Base-by-base conservation (phyloP, 2,888 invertebrate species). In the Agriopis marginaria region DNA sequence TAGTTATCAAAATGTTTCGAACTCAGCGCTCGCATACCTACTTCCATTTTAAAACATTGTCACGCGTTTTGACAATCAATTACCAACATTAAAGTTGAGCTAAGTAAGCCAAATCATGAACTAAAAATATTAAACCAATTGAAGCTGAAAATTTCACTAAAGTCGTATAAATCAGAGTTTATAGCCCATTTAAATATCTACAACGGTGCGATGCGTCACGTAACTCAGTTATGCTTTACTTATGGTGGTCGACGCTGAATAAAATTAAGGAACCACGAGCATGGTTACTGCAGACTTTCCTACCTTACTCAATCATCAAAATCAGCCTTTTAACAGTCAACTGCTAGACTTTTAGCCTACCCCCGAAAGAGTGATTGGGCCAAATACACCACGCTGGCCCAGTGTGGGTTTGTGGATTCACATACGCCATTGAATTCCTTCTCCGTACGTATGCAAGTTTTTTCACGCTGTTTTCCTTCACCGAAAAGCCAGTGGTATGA, bases 121-220 rank as follows among this genome's bases (percentile, higher is more conserved):
- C 76, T 82, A 68, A 79, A 77, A 80, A 80, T 69, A 69, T 83
- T 80, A 82, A 79, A 59, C 66, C 75, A 79, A 79, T 81, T 72
- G 80, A 77, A 77, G 81, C 78, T 79, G 71, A 75, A 86, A 85
- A 82, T 84, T 75, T 80, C 79, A 83, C 82, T 76, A 75, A 84
- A 84, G 78, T 83, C 80, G 54, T 73, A 88, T 88, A 88, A 87
- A 88, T 89, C 88, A 86, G 76, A 77, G 82, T 85, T 88, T 89
- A 89, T 88, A 75, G 86, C 83, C 86, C 86, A 87, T 87, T 88
- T 84, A 83, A 88, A 87, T 86, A 88, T 86, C 84, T 84, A 84
- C 83, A 85, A 79, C 75, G 81, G 79, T 78, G 76, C 80, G 80
- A 82, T 74, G 79, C 79, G 84, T 83, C 85, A 87, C 87, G 86